These are phyloP conservation scores for Urocolius indicus DNA, from an alignment of 2,113 vertebrate species.

Conservation along the genomic window DNA sequence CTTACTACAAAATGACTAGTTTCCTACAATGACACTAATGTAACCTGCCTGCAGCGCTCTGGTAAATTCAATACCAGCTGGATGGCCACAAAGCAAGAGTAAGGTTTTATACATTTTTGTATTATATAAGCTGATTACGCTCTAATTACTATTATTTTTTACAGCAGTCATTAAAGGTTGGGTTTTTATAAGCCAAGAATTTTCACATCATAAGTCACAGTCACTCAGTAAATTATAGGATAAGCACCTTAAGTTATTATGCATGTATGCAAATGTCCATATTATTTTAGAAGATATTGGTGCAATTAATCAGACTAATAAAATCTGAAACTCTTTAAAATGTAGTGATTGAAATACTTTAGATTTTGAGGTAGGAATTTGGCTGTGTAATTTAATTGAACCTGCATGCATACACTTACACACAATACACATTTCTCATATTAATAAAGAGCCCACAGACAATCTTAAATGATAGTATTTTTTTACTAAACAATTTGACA, in stretches of 20 bases:
- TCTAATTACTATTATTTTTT: not conserved
- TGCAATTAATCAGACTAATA: not conserved
- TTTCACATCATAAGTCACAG: not conserved
- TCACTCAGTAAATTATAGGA: not conserved
- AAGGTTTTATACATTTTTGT: not conserved
- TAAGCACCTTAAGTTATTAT: slow-evolving; percentile 19
- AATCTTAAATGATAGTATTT: not conserved
- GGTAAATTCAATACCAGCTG: not conserved
- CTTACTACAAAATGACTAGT: not conserved
- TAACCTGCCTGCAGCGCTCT: not conserved
- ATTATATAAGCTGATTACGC: not conserved
- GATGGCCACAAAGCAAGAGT: not conserved
- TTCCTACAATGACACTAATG: not conserved
- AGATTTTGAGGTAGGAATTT: not conserved
- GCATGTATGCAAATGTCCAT: not conserved
- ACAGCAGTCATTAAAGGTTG: not conserved
- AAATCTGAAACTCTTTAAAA: not conserved
- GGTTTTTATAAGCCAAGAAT: slow-evolving; percentile 33
- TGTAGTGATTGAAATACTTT: not conserved
- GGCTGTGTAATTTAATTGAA: not conserved
- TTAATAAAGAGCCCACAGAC: not conserved
- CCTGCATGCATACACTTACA: not conserved
- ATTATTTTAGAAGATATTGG: not conserved
- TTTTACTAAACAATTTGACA: not conserved
- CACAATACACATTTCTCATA: not conserved